Evolutionary conservation across 2,888 invertebrate genomes (phyloP), one percentile per base, ranked within the genome.

Genomic region (Myopa tessellatipennis): DNA sequence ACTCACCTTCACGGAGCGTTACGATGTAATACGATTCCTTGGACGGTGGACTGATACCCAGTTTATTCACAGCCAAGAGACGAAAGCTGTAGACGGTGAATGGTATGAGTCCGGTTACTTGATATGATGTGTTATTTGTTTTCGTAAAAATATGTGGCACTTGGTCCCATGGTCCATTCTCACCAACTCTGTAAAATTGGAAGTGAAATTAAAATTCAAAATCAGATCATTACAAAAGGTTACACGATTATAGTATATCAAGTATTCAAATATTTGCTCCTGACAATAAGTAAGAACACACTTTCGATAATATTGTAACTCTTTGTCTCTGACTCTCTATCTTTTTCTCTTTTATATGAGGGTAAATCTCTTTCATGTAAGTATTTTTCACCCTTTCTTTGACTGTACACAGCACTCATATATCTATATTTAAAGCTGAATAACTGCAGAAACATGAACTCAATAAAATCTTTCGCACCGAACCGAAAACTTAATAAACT

Each of bases 81-180:
- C 93, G 91, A 89, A 95, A 94, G 86, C 93, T 93, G 90, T 95
- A 95, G 78, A 94, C 93, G 71, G 93, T 94, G 89, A 93, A 95
- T 70, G 95, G 94, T 82, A 91, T 90, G 82, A 95, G 90, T 79
- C 91, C 91, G 81, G 91, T 91, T 85, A 95, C 92, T 87, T 92
- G 91, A 90, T 92, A 92, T 85, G 90, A 91, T 80, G 93, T 93
- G 81, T 90, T 89, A 90, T 93, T 94, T 85, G 90, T 91, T 81
- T 91, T 91, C 55, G 93, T 93, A 83, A 91, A 88, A 84, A 93
- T 92, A 82, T 91, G 91, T 81, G 91, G 90, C 84, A 90, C 90
- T 81, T 90, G 90, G 87, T 93, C 92, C 93, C 93, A 94, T 76
- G 91, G 91, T 78, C 93, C 93, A 84, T 92, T 91, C 86, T 94